Conservation (phyloP, 2,113 vertebrate genomes). For the Boulengeromyrus knoepffleri region DNA sequence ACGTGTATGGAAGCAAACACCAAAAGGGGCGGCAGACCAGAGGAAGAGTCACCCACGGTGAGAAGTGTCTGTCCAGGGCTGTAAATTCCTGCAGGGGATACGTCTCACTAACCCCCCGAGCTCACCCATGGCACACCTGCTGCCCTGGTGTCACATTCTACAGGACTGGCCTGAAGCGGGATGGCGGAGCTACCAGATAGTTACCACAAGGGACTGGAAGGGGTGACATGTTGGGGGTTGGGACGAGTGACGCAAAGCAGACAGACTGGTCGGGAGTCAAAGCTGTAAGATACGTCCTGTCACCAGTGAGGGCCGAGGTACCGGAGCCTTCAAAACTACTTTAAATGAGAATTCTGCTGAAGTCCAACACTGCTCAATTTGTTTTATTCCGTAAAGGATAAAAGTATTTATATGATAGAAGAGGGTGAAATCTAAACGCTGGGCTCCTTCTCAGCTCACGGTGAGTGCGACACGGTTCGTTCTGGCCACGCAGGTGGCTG, state of each 20-base stretch:
- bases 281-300: not conserved
- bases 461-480: not conserved
- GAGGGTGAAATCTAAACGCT: not conserved
- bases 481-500: not conserved
- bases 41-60: constrained; percentile 25
- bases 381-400: not conserved
- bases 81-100: constrained; percentile 62
- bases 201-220: not conserved
- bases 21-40: constrained; percentile 48
- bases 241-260: not conserved
- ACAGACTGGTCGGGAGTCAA: not conserved
- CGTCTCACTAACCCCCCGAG: constrained; percentile 52
- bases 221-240: not conserved
- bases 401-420: not conserved
- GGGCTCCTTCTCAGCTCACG: not conserved
- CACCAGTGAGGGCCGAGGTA: not conserved
- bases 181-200: not conserved
- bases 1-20: constrained; percentile 13
- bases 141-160: constrained; percentile 37
- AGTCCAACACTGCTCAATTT: not conserved
- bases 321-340: not conserved
- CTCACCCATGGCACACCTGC: constrained; percentile 57
- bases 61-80: constrained; percentile 37
- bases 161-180: not conserved
- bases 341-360: not conserved